Conservation (phyloP, 2,113 vertebrate species). For the Centropristis striata region DNA sequence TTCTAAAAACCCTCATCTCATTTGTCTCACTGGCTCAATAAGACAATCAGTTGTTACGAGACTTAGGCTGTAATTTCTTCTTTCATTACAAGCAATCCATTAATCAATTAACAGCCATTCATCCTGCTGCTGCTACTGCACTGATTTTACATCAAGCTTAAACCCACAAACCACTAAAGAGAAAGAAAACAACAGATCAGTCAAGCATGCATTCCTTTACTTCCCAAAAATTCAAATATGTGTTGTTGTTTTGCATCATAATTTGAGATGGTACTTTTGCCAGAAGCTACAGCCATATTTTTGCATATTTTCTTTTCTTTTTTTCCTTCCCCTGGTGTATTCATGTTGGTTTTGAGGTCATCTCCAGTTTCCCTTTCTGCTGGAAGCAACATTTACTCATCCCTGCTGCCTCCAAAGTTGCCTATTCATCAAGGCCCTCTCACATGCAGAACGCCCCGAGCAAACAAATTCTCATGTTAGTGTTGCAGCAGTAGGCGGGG, state of each 20-base stretch:
- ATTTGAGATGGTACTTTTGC: neutral
- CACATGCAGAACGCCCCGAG: neutral
- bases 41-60: neutral
- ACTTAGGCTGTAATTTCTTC: neutral
- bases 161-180: neutral
- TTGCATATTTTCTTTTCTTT: neutral
- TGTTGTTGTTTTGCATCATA: neutral
- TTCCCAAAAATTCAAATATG: no score
- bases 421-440: conserved; percentile 25
- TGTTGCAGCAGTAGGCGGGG: neutral
- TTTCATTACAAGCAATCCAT: conserved; percentile 37
- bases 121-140: conserved; percentile 17
- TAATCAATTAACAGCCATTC: neutral
- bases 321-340: neutral
- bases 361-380: conserved; percentile 1
- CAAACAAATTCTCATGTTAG: neutral
- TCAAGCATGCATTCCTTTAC: neutral
- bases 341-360: conserved; percentile 41
- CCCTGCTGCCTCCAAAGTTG: conserved; percentile 16
- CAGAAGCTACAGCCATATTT: conserved; percentile 12
- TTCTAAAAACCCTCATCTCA: neutral
- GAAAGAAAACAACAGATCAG: neutral
- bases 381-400: conserved; percentile 31
- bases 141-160: neutral
- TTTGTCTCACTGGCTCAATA: neutral